Evolutionary conservation across 2,888 invertebrate species (phyloP).

Genomic region (Drosophila leonis): DNA sequence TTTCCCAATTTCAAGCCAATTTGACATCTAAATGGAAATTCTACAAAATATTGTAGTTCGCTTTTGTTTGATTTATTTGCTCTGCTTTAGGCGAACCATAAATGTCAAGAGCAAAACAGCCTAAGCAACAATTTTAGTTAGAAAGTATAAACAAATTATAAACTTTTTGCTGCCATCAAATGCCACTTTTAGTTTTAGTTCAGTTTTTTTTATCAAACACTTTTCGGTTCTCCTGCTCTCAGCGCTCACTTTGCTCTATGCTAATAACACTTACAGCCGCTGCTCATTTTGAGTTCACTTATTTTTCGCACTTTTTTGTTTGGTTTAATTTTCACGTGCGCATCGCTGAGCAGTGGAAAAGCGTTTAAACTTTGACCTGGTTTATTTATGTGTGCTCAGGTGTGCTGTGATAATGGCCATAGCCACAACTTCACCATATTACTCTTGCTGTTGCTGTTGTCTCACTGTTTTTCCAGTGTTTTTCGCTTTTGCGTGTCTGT

Average conservation of each 20-base stretch:
- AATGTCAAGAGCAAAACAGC: no score
- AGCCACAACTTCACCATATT: conserved; percentile 18
- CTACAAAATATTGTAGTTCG: no score
- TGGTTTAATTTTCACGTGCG: conserved; percentile 23
- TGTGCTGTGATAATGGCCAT: conserved; percentile 47
- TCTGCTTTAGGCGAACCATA: not conserved
- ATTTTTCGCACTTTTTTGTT: conserved; percentile 8
- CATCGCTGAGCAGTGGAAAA: conserved; percentile 38
- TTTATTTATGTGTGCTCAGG: conserved; percentile 54
- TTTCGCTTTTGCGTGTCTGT: conserved; percentile 45
- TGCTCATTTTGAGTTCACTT: not conserved
- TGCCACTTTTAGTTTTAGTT: not conserved
- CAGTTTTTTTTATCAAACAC: not conserved
- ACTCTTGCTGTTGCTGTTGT: not conserved
- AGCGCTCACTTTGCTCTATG: not conserved
- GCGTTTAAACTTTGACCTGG: conserved; percentile 59
- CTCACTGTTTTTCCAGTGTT: conserved; percentile 9
- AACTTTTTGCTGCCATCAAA: not conserved
- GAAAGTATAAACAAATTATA: not conserved
- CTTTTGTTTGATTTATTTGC: not conserved
- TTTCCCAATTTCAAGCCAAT: not conserved
- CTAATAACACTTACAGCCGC: not conserved
- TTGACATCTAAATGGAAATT: not conserved
- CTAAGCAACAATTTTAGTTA: not conserved
- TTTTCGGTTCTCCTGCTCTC: not conserved